Percentiles rank a stretch among this genome's conserved stretches.
Evolutionary conservation across 2,113 vertebrate species (phyloP).

Genomic region (Centropus bengalensis): DNA sequence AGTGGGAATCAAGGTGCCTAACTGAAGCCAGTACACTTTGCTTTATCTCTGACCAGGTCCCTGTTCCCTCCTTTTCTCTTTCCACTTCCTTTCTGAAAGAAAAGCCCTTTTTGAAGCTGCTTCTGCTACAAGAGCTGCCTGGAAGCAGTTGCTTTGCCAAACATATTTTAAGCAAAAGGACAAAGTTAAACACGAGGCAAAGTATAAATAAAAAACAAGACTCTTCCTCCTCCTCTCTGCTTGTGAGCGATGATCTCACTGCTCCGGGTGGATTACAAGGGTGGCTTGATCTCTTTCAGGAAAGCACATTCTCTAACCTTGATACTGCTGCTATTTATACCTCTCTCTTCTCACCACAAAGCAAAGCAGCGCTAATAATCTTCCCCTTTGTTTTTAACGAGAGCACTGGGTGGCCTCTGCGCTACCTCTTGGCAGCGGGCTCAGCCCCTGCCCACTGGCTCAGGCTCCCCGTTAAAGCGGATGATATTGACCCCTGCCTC

Average conservation of each 20-base stretch:
- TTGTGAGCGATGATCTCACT: constrained; percentile 60
- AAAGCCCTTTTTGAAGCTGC: not conserved
- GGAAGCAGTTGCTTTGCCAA: not conserved
- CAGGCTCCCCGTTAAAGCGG: not conserved
- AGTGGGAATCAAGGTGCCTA: constrained; percentile 41
- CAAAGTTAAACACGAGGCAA: constrained; percentile 63
- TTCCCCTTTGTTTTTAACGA: not conserved
- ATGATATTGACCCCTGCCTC: not conserved
- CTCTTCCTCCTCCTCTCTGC: constrained; percentile 62
- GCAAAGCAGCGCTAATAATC: constrained; percentile 31
- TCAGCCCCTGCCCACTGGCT: not conserved
- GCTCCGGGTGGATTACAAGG: constrained; percentile 55
- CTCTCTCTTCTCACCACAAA: not conserved
- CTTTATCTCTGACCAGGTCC: not conserved
- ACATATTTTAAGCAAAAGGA: constrained; percentile 61
- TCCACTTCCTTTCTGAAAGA: not conserved
- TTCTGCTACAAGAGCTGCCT: not conserved
- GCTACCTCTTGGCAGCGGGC: not conserved
- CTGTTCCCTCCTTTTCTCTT: not conserved
- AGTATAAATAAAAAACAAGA: constrained; percentile 70
- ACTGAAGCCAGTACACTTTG: not conserved
- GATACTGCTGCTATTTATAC: constrained; percentile 64
- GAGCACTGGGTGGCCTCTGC: not conserved
- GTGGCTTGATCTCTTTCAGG: constrained; percentile 63
- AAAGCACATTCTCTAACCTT: constrained; percentile 66